Conservation (phyloP, 1,140 invertebrate genomes). For the Temnothorax longispinosus region DNA sequence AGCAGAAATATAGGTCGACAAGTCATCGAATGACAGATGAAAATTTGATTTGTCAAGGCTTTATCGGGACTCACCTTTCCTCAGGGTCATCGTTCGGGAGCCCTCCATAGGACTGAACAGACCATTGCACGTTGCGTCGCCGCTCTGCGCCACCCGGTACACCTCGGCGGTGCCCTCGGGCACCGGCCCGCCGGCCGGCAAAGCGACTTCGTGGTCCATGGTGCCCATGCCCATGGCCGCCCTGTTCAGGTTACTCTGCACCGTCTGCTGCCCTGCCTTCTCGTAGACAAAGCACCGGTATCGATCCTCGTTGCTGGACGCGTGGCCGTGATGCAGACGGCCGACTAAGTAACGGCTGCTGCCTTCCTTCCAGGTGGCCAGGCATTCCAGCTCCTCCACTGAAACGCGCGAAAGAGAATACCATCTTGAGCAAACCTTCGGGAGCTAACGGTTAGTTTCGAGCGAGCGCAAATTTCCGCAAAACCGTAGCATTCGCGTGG, state of each 20-base stretch:
- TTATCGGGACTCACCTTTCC: slow-evolving; percentile 86
- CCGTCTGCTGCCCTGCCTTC: slow-evolving; percentile 87
- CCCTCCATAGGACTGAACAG: slow-evolving; percentile 93
- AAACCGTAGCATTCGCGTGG: not conserved
- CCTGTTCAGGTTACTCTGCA: slow-evolving; percentile 78
- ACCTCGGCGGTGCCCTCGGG: slow-evolving; percentile 84
- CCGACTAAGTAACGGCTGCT: slow-evolving; percentile 94
- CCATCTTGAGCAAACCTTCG: not conserved
- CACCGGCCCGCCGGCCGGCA: slow-evolving; percentile 75
- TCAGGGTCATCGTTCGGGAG: slow-evolving; percentile 91
- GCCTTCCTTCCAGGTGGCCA: slow-evolving; percentile 96
- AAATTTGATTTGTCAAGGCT: not conserved
- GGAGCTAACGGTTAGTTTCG: not conserved
- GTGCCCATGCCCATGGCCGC: slow-evolving; percentile 79
- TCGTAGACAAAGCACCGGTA: slow-evolving; percentile 97
- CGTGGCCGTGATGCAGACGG: slow-evolving; percentile 92
- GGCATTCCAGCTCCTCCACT: slow-evolving; percentile 95
- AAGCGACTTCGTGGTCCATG: slow-evolving; percentile 79
- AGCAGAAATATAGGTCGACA: no score
- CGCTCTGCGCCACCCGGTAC: slow-evolving; percentile 94
- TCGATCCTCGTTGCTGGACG: slow-evolving; percentile 95
- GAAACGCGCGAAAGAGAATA: slow-evolving; percentile 74
- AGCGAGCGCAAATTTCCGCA: not conserved
- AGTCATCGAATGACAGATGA: not conserved
- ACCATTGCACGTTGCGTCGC: slow-evolving; percentile 95